Base-by-base conservation (phyloP, 2,797 vertebrate genomes). In the Thripadectes ignobilis region DNA sequence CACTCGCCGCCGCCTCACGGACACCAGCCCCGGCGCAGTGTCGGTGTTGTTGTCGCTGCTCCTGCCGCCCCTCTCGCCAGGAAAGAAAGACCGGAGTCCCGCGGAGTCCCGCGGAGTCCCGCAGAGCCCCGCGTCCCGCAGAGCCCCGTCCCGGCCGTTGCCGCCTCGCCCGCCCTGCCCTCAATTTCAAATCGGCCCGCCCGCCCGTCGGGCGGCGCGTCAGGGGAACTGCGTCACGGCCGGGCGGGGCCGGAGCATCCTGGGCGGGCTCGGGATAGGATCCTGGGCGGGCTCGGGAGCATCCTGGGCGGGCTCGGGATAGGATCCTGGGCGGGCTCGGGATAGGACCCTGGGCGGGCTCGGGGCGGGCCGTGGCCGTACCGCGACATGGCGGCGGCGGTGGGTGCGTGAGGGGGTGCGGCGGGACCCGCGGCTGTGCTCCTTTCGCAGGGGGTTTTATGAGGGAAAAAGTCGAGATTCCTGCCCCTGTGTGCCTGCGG, bases 131-230 rank as follows among this genome's bases (percentile, higher is more conserved):
- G 58, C 7, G 46, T 22, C 46, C 46, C 57, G 57, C 7, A 34
- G 57, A 26, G 57, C 34, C 57, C 36, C 36, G 58, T 10, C 54
- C 49, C 57, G 4, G 6, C 62, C 62, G 34, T 85, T 91, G 65
- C 58, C 51, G 3, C 1, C 7, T 7, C 5, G 6, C 2, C 17
- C 1, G 75, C 5, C 46, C 20, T 18, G 34, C 38, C 30, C 39
- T 9, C 21, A 14, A 83, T 90, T 96, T 96, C 91, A 96, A 95
- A 96, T 94, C 85, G 36, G 52, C 91, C 85, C 95, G 94, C 94
- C 73, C 26, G 3, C 27, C 15, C 4, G 86, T 75, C 43, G 19
- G 55, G 1, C 32, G 1, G 20, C 0, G 62, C 87, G 71, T 24
- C 41, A 3, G 23, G 14, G 6, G 38, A 3, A 8, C 0, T 1